phyloP scores from a whole-genome alignment of 2,797 vertebrate genomes.

The Ambastaia sidthimunki region DNA sequence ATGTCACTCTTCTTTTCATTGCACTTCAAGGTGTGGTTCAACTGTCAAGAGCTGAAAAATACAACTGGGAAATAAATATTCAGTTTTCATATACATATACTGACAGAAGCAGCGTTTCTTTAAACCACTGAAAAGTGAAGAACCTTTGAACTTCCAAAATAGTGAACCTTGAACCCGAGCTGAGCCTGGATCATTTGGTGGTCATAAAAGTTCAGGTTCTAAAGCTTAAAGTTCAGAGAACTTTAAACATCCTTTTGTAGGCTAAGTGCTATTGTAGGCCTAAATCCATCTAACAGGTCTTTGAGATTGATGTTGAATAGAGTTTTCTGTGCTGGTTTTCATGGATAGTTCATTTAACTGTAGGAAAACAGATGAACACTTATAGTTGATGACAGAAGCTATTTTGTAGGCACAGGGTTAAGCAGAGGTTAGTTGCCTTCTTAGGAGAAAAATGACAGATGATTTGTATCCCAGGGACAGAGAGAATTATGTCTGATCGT shows the following conservation, averaged over 20 bases:
- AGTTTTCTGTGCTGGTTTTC: not conserved
- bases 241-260: not conserved
- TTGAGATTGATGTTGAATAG: not conserved
- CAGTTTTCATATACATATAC: too few relatives aligned
- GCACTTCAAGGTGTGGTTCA: not conserved
- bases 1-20: conserved; percentile 9
- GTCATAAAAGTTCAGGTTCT: not conserved
- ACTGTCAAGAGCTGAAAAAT: not conserved
- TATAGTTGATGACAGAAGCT: conserved; percentile 19
- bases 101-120: too few relatives aligned
- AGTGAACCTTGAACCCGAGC: not conserved
- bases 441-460: not conserved
- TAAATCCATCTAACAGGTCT: conserved; percentile 21
- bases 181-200: not conserved
- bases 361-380: not conserved
- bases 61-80: too few relatives aligned
- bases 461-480: conserved; percentile 18
- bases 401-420: conserved; percentile 12
- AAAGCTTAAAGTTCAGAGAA: not conserved
- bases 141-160: not conserved
- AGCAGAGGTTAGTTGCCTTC: conserved; percentile 16
- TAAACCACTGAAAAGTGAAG: not conserved
- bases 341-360: not conserved
- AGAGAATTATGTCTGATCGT: conserved; percentile 8
- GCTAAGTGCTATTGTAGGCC: not conserved